phyloP scores from a whole-genome alignment of 2,113 vertebrate species.

The Bettongia penicillata region DNA sequence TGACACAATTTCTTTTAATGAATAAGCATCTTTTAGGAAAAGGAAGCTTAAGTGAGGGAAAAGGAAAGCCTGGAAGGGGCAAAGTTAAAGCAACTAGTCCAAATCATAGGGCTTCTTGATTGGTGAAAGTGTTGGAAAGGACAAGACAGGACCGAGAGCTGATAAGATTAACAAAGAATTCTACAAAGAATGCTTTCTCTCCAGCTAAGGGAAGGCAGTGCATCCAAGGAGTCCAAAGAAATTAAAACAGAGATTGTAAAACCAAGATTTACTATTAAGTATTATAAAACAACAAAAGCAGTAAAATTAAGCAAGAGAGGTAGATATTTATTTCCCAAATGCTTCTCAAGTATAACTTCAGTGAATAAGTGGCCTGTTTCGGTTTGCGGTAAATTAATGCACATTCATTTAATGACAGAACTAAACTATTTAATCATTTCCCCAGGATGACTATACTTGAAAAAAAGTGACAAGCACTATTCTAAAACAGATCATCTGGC shows the following conservation, averaged over 20 bases:
- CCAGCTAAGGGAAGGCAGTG: slow-evolving; percentile 62
- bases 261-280: slow-evolving; percentile 39
- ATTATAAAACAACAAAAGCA: background rate
- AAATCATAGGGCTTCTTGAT: slow-evolving; percentile 62
- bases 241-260: slow-evolving; percentile 26
- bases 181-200: slow-evolving; percentile 35
- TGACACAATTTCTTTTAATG: background rate
- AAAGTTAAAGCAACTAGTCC: background rate
- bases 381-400: slow-evolving; percentile 9
- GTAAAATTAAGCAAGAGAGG: background rate
- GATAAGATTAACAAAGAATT: slow-evolving; percentile 63
- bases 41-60: slow-evolving; percentile 15
- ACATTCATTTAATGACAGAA: slow-evolving; percentile 65
- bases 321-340: background rate
- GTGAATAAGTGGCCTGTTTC: slow-evolving; percentile 35
- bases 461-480: slow-evolving; percentile 61
- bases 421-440: slow-evolving; percentile 62
- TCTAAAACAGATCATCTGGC: slow-evolving; percentile 5
- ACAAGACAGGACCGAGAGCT: slow-evolving; percentile 56
- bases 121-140: slow-evolving; percentile 58
- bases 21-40: background rate
- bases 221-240: slow-evolving; percentile 22
- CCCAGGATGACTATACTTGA: slow-evolving; percentile 46
- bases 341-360: background rate
- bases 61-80: background rate